Conservation (phyloP, 2,797 vertebrate genomes). For the Choloepus didactylus region DNA sequence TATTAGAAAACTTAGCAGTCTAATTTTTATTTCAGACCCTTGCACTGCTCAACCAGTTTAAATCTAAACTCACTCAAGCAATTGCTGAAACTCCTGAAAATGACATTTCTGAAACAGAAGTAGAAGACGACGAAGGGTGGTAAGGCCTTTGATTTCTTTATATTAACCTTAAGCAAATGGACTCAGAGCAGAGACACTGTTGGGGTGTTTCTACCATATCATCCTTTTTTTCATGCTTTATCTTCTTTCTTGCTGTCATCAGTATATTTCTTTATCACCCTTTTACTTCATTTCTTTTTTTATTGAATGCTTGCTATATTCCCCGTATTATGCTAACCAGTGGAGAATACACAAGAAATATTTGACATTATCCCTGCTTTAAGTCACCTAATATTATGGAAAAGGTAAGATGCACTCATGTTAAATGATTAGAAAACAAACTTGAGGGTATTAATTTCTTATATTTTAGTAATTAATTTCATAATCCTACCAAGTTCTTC, state of each 20-base stretch:
- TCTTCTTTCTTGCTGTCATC: neutral
- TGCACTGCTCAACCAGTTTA: conserved; percentile 94
- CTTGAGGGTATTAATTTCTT: conserved; percentile 61
- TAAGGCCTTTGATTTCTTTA: conserved; percentile 86
- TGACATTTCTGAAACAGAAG: conserved; percentile 91
- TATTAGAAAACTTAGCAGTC: conserved; percentile 55
- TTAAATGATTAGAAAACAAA: conserved; percentile 42
- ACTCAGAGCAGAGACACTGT: neutral
- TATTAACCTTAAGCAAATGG: neutral
- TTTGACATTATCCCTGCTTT: neutral
- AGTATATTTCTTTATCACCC: neutral
- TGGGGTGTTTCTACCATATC: neutral
- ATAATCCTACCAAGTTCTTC: conserved; percentile 71
- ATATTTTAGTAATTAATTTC: conserved; percentile 63
- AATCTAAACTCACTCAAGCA: conserved; percentile 95
- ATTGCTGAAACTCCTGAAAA: conserved; percentile 94
- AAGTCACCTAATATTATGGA: conserved; percentile 53
- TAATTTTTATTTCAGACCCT: conserved; percentile 91
- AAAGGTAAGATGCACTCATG: conserved; percentile 32
- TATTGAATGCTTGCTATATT: neutral
- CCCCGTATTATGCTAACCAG: neutral
- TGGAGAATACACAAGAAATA: conserved; percentile 39
- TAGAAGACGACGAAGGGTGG: conserved; percentile 97
- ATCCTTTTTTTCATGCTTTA: neutral
- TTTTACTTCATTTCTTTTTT: conserved; percentile 34